phyloP scores from a whole-genome alignment of 2,797 vertebrate genomes.

The Macropus fuliginosus region DNA sequence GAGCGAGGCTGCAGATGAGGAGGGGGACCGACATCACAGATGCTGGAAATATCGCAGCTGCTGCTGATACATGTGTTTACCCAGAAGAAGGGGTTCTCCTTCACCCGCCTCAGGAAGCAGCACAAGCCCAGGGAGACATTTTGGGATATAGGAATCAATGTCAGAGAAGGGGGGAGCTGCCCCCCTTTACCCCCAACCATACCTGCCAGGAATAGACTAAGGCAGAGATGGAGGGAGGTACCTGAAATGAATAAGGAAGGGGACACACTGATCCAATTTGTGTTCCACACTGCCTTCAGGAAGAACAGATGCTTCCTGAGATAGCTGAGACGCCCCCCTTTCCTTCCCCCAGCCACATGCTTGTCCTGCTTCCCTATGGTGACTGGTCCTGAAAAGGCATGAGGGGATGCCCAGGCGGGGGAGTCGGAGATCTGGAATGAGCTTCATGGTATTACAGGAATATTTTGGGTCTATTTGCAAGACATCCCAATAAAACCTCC shows the following conservation, averaged over 20 bases:
- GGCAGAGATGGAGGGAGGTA: background rate
- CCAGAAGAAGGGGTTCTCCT: background rate
- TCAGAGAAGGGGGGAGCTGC: background rate
- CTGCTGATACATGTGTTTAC: background rate
- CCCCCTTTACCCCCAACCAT: background rate
- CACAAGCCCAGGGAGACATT: background rate
- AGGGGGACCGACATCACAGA: slow-evolving; percentile 10
- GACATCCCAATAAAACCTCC: background rate
- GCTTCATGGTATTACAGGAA: background rate
- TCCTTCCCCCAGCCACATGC: no score
- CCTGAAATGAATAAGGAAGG: background rate
- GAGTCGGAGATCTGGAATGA: background rate
- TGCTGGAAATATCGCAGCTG: background rate
- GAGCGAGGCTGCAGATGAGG: slow-evolving; percentile 11
- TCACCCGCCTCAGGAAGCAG: fast-evolving
- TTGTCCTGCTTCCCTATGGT: background rate
- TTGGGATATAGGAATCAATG: slow-evolving; percentile 20
- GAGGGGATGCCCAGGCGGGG: background rate
- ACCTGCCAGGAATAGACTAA: background rate
- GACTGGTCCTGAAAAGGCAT: background rate
- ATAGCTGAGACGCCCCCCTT: background rate
- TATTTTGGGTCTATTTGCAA: background rate
- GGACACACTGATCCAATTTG: background rate
- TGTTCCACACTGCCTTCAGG: background rate
- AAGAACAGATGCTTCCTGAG: background rate